Base-by-base conservation (phyloP, 2,113 vertebrate genomes). In the Dicentrarchus labrax region DNA sequence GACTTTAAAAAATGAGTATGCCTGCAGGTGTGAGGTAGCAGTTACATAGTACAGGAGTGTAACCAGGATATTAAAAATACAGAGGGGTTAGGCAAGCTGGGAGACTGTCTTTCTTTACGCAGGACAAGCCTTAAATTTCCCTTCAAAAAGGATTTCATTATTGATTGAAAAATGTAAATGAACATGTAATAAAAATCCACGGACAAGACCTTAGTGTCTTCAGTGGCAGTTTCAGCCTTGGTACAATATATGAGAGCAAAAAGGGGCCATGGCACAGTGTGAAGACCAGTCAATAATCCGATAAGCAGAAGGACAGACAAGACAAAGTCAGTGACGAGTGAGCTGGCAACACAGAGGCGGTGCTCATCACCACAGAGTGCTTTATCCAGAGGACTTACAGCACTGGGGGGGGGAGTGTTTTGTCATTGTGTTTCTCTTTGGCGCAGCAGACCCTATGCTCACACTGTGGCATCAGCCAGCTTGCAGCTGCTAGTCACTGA, bases 231-330 rank as follows among this genome's bases (percentile, higher is more conserved):
- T 81, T 67, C 67, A 76, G 48, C 56, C 54, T 83, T 62, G 41
- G 38, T 79, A 64, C 50, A 75, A 74, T 72, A 80, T 43, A 7
- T 39, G 50, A 79, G 51, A 75, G 68, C 16, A 64, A 48, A 85
- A 66, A 68, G 48, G n/a, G 70, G 45, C 64, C 78, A 67, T 13
- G n/a, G 82, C 78, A 48, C 83, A 72, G 48, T 67, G 72, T 87
- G 88, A 86, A 72, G 76, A 79, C 75, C 15, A 59, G 86, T 87
- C 91, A 82, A 87, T 93, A 92, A 91, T 90, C 87, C 67, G 13
- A 90, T 88, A 86, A 88, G 79, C 61, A 84, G 76, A 80, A 83
- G 76, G 82, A 87, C 81, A 82, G 88, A 66, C 10, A 16, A 85
- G 77, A 77, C 82, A 88, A 82, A 86, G 78, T 74, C 86, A 72